A percentile compares a stretch with the other conserved stretches of the same genome.
Conservation (phyloP, 2,797 vertebrate species). For the Mycteria americana region DNA sequence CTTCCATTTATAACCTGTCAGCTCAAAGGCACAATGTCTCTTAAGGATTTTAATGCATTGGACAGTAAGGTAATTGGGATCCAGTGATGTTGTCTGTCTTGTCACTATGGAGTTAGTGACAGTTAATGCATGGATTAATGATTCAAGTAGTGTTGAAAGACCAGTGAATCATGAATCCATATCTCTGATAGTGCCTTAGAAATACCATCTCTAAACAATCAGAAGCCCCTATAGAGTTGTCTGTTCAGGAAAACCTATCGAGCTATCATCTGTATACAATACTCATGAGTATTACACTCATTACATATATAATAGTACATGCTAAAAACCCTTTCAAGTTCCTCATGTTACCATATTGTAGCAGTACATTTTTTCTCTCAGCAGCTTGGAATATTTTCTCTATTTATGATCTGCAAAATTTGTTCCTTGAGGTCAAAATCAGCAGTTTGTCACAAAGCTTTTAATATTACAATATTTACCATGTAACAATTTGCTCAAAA, state of each 20-base stretch:
- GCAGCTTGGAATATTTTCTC: background rate
- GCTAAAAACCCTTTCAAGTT: background rate
- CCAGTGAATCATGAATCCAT: background rate
- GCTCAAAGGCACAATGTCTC: background rate
- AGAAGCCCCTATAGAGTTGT: background rate
- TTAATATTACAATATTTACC: background rate
- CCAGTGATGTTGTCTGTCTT: background rate
- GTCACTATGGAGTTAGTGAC: background rate
- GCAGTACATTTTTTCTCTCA: background rate
- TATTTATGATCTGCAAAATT: background rate
- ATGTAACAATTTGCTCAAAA: background rate
- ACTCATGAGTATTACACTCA: fast-evolving
- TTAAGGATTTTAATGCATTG: background rate
- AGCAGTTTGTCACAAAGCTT: background rate
- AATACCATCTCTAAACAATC: background rate
- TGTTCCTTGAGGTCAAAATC: background rate
- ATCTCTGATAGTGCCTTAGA: background rate
- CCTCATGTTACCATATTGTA: background rate
- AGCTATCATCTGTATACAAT: background rate
- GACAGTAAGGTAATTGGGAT: background rate
- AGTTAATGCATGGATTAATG: background rate
- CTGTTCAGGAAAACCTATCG: background rate
- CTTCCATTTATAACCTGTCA: background rate
- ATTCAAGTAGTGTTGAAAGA: background rate
- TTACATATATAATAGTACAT: too few species aligned